phyloP scores from a whole-genome alignment of 2,797 vertebrate genomes.

The Micromesistius poutassou region DNA sequence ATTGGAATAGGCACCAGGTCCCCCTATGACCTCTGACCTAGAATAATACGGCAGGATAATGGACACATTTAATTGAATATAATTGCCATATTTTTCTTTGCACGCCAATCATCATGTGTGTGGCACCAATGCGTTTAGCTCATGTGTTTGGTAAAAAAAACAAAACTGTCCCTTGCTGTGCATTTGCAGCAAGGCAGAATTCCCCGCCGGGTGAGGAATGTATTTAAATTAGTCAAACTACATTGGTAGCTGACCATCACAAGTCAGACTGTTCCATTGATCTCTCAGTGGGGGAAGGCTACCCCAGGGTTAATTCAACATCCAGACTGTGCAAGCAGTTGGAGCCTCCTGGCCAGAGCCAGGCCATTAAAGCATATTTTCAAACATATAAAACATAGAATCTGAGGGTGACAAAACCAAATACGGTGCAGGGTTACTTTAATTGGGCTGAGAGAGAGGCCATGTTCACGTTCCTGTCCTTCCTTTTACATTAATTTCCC shows the following conservation, averaged over 20 bases:
- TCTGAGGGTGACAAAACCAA: constrained; percentile 25
- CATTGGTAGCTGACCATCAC: constrained; percentile 33
- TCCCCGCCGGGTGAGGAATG: constrained; percentile 23
- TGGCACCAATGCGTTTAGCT: not conserved
- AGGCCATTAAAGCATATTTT: constrained; percentile 51
- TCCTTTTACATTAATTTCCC: constrained; percentile 7
- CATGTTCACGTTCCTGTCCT: constrained; percentile 22
- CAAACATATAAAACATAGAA: constrained; percentile 34
- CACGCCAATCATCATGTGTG: not conserved
- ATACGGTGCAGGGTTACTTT: constrained; percentile 37
- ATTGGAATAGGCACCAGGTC: no score
- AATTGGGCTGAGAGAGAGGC: constrained; percentile 15
- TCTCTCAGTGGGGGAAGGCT: constrained; percentile 48
- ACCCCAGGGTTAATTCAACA: constrained; percentile 48
- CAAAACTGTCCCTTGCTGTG: not conserved
- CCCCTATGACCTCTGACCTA: no score
- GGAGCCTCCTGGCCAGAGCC: constrained; percentile 13
- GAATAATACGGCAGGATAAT: not conserved
- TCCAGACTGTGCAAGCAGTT: constrained; percentile 26
- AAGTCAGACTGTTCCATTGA: constrained; percentile 47
- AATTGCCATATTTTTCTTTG: not conserved
- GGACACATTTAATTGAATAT: not conserved
- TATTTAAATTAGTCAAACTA: constrained; percentile 16
- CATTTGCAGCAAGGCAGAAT: constrained; percentile 24
- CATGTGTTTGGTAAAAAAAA: not conserved